Conservation (phyloP, 2,113 vertebrate species). For the Laterallus jamaicensis region DNA sequence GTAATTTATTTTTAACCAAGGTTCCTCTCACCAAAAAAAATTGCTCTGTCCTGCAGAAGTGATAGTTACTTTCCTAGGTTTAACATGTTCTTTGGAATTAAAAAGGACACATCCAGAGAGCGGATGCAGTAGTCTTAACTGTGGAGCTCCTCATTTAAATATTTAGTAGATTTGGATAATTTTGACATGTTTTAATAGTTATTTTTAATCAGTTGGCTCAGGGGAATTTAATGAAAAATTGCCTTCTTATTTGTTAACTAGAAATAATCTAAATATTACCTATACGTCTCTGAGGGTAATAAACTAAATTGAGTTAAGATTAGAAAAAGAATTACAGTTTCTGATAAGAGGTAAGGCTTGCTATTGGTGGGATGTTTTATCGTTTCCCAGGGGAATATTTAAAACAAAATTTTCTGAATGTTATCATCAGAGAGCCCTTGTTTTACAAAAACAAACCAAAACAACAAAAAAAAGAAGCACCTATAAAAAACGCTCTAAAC, state of each 20-base stretch:
- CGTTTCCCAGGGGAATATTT: not conserved
- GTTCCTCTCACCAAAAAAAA: not conserved
- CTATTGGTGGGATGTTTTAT: not conserved
- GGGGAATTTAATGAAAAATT: not conserved
- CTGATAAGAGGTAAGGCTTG: not conserved
- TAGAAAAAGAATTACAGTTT: not conserved
- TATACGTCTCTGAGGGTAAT: not conserved
- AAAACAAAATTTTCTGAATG: not conserved
- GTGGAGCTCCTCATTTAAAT: not conserved
- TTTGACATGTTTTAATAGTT: not conserved
- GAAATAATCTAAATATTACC: not conserved
- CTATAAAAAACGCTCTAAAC: not conserved
- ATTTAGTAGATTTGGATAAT: not conserved
- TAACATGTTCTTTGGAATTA: not conserved
- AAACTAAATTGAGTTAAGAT: not conserved
- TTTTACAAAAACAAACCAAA: not conserved
- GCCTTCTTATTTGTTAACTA: not conserved
- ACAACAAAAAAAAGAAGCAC: too few species aligned
- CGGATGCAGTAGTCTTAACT: not conserved
- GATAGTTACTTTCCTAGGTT: not conserved
- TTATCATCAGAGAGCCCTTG: not conserved
- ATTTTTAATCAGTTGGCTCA: not conserved
- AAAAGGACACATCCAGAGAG: not conserved
- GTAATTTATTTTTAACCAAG: not conserved
- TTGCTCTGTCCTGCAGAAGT: not conserved